These are phyloP conservation scores for Caenorhabditis drosophilae DNA, from an alignment of 2,888 invertebrate genomes.

Conservation along the genomic window DNA sequence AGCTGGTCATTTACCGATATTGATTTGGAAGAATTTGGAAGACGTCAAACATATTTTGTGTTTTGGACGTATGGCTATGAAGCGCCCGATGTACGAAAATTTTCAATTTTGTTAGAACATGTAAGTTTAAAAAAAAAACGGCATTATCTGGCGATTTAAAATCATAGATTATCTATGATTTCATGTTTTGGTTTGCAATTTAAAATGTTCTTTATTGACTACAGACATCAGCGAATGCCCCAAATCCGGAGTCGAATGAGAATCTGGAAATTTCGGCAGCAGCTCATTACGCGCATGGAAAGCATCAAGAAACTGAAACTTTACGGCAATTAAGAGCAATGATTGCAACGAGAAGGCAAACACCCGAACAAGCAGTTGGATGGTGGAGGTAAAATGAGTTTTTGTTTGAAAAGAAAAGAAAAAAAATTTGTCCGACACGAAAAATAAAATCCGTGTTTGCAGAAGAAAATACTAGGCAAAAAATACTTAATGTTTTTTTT, in stretches of 20 bases:
- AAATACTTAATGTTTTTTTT: no score
- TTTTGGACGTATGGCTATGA: constrained; percentile 65
- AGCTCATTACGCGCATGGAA: constrained; percentile 66
- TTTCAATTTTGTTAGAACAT: constrained; percentile 63
- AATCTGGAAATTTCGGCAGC: constrained; percentile 65
- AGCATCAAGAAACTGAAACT: constrained; percentile 63
- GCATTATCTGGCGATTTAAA: no score
- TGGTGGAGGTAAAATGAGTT: constrained; percentile 47
- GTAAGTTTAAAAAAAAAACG: constrained; percentile 33
- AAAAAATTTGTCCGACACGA: no score
- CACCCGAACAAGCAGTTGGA: constrained; percentile 49
- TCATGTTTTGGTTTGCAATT: not conserved
- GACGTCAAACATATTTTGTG: constrained; percentile 64
- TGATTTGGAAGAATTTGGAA: constrained; percentile 43
- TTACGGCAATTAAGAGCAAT: constrained; percentile 59
- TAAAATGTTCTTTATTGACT: constrained; percentile 4
- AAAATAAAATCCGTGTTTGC: no score
- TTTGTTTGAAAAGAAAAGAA: not conserved
- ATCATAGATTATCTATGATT: not conserved
- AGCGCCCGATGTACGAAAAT: constrained; percentile 54
- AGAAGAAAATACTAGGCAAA: no score
- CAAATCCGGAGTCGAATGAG: constrained; percentile 42
- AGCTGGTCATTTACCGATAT: constrained; percentile 58
- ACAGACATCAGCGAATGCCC: constrained; percentile 30
- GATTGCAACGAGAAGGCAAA: constrained; percentile 52